Conservation (phyloP, 1,140 invertebrate genomes). For the Centruroides sculpturatus region DNA sequence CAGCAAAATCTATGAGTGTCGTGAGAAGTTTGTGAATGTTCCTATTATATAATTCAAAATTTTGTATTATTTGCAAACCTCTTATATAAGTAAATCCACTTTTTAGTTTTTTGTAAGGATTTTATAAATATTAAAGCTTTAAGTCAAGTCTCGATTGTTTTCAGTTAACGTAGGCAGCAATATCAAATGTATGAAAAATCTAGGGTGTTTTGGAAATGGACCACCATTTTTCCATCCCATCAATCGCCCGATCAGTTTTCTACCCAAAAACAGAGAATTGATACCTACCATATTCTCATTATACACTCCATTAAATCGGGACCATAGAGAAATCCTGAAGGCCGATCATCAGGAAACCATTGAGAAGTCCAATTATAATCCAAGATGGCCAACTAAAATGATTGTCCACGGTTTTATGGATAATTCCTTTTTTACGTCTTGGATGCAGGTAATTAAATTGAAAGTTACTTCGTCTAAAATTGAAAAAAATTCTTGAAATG, state of each 20-base stretch:
- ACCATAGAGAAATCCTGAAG: background rate
- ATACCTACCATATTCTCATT: constrained; percentile 37
- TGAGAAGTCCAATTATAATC: constrained; percentile 21
- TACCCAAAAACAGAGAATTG: constrained; percentile 35
- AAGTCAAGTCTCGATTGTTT: too few relatives aligned
- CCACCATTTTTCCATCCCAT: constrained; percentile 12
- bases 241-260: constrained; percentile 3
- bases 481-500: too few relatives aligned
- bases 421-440: constrained; percentile 4
- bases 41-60: too few relatives aligned
- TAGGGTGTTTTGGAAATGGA: constrained; percentile 17
- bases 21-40: too few relatives aligned
- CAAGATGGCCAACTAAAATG: constrained; percentile 49
- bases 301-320: constrained; percentile 35
- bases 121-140: too few relatives aligned
- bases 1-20: too few relatives aligned
- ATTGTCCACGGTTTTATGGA: constrained; percentile 55
- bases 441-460: constrained; percentile 6
- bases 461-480: too few relatives aligned
- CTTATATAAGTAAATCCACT: too few relatives aligned
- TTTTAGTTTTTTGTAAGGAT: too few relatives aligned
- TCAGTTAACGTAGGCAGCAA: background rate
- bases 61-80: too few relatives aligned
- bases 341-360: constrained; percentile 25
- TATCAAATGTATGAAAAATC: constrained; percentile 6